Percentiles rank a stretch among this genome's conserved stretches.
Evolutionary conservation across 1,140 invertebrate genomes (phyloP).

Genomic region (Hormaphis cornu): DNA sequence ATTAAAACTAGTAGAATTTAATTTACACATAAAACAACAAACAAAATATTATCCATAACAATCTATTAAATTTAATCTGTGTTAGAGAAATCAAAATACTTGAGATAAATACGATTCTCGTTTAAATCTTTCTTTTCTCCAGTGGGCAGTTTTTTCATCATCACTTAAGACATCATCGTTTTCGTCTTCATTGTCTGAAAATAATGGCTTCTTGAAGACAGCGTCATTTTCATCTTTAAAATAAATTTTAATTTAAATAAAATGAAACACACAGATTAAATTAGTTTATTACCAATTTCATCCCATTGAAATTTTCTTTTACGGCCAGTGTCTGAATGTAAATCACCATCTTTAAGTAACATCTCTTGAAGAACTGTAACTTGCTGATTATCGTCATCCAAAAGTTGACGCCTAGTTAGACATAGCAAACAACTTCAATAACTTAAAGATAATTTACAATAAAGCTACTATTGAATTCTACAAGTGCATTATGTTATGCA

Average conservation of each 20-base stretch:
- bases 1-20: not conserved
- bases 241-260: not conserved
- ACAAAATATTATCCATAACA: not conserved
- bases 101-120: constrained; percentile 11
- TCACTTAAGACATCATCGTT: not conserved
- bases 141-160: not conserved
- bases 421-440: too few species aligned
- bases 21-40: not conserved
- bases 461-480: too few species aligned
- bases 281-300: not conserved
- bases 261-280: not conserved
- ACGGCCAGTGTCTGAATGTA: constrained; percentile 59
- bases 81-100: not conserved
- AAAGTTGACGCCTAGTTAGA: constrained; percentile 51
- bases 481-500: too few species aligned
- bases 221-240: not conserved
- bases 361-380: constrained; percentile 68
- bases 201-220: not conserved
- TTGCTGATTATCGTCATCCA: constrained; percentile 73
- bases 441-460: too few species aligned
- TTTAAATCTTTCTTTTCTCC: constrained; percentile 1
- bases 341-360: constrained; percentile 75
- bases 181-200: not conserved
- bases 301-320: constrained; percentile 69
- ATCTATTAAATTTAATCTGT: not conserved